Base-by-base conservation (phyloP, 2,888 invertebrate species). In the Xestia c-nigrum region DNA sequence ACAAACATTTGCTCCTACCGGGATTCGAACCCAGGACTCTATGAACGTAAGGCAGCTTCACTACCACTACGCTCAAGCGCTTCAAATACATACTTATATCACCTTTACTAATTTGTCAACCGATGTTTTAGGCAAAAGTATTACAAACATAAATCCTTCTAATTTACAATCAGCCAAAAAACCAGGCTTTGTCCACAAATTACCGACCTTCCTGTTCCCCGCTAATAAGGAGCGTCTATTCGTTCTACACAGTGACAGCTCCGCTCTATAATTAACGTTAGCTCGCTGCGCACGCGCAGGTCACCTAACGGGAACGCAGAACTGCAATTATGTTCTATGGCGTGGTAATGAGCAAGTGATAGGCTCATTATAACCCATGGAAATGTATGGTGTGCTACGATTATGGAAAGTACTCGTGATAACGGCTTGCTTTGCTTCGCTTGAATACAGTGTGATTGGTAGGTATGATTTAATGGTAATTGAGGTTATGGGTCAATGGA, bases 281-380 rank as follows among this genome's bases (percentile, higher is more conserved):
- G 81, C 76, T 83, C 78, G 70, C 85, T 59, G 84, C 88, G 86
- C 87, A 86, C 83, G 89, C 88, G 87, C 88, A 89, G 81, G 85
- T 83, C 88, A 63, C 67, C 65, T 90, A 90, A 89, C 91, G 90
- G 90, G 67, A 82, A 68, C 50, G 38, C 74, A 74, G 78, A 80
- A 83, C 81, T 80, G 88, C 86, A 87, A 89, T 88, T 89, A 89
- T 88, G 67, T 78, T 89, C 82, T 87, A 89, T 89, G 68, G 86
- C 70, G 80, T 81, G 84, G 78, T 88, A 87, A 89, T 89, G 86
- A 87, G 84, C 64, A 79, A 83, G 69, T 82, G 81, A 85, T 86
- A 84, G 88, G 74, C 82, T 86, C 78, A 84, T 87, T 85, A 87
- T 76, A 70, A 67, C 24, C 67, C 55, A 78, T 88, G 76, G 77